Conservation (phyloP, 2,113 vertebrate genomes). For the Conger conger region DNA sequence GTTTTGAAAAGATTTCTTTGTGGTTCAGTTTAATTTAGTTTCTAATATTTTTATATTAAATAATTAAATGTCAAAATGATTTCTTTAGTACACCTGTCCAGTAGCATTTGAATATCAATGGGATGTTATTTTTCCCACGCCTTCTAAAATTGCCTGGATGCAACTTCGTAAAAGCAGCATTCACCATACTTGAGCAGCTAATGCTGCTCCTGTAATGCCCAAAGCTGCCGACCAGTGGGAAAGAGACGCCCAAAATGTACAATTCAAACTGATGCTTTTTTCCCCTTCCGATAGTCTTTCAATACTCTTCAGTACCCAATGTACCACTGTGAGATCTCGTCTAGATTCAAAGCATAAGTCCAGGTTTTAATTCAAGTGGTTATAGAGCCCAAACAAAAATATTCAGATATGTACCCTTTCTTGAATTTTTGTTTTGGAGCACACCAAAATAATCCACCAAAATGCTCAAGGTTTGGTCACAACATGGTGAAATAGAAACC, state of each 20-base stretch:
- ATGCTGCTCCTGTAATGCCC: neutral
- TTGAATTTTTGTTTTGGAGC: neutral
- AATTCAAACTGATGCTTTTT: too few species aligned
- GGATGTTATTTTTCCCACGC: neutral
- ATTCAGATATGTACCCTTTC: neutral
- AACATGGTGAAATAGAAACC: constrained; percentile 6
- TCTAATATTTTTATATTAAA: too few species aligned
- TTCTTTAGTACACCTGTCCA: too few species aligned
- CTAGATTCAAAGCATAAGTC: neutral
- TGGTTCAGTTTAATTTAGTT: neutral
- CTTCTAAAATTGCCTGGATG: neutral
- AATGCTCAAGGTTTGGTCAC: neutral
- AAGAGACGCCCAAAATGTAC: too few species aligned
- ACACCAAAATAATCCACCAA: neutral
- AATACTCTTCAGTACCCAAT: too few species aligned
- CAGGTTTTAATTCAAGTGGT: too few species aligned
- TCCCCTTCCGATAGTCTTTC: too few species aligned
- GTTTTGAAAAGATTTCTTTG: neutral
- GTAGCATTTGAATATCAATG: neutral
- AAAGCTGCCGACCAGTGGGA: neutral
- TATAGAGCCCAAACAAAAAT: too few species aligned
- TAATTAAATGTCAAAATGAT: too few species aligned
- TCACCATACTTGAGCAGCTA: neutral
- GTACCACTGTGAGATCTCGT: too few species aligned
- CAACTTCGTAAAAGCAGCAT: neutral